Base-by-base conservation (phyloP, 2,797 vertebrate genomes). In the Vultur gryphus region DNA sequence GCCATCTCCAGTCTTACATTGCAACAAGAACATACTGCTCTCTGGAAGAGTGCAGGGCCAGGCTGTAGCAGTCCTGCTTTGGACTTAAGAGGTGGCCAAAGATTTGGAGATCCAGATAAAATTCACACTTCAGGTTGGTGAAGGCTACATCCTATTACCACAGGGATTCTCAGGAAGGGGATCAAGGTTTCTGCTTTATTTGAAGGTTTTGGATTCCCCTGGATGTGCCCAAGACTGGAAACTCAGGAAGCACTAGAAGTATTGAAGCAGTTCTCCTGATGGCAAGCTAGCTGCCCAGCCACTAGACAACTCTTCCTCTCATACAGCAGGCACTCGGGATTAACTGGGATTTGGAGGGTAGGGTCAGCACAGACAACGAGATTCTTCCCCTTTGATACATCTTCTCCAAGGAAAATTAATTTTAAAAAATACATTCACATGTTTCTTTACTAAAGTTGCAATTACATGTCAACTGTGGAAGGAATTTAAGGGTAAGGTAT, bases 21-120 rank as follows among this genome's bases (percentile, higher is more conserved):
- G 16, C 35, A 66, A 16, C 8, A 31, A 16, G 16, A 69, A 23
- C 7, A 4, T 48, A 4, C 16, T 46, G 29, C 0, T 0, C 25
- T n/a, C 16, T 69, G 49, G n/a, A 51, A 51, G 16, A 51, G 21
- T 25, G 21, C 41, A 29, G 23, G 25, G 41, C 23, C 18, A 51
- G n/a, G 16, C 19, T 71, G 6, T 55, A 41, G 21, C 33, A 57
- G 46, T 61, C 29, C 15, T 46, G 7, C 58, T 89, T 57, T 61
- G 23, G 52, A 44, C 29, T 70, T 41, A 14, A 48, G 20, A 31
- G 35, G 23, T 67, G 31, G 37, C 37, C 43, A 43, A 19, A 59
- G 35, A 26, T 65, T 33, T 43, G 19, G 5, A 17, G 3, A 52
- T 77, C 11, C 2, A 1, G 28, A 6, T 51, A 46, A 62, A 84